phyloP scores from a whole-genome alignment of 2,888 invertebrate genomes.

The Acleris holmiana region DNA sequence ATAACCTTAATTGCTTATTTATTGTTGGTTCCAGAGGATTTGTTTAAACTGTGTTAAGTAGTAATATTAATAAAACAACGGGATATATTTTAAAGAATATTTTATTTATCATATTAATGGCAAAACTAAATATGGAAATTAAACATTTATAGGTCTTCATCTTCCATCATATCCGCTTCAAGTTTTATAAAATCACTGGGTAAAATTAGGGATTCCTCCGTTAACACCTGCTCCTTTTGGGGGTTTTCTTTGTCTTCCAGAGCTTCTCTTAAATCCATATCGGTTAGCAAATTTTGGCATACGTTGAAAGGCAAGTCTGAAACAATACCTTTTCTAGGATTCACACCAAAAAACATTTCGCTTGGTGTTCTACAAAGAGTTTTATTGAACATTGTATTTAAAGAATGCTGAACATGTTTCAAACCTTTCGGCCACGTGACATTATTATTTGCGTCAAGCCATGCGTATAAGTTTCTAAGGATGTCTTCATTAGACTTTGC shows the following conservation, averaged over 20 bases:
- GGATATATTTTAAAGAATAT: too few species aligned
- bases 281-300: conserved; percentile 52
- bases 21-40: too few species aligned
- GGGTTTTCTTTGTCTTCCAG: conserved; percentile 46
- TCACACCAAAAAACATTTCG: conserved; percentile 55
- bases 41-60: too few species aligned
- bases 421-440: conserved; percentile 61
- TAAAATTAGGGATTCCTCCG: conserved; percentile 55
- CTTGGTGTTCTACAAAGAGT: conserved; percentile 56
- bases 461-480: conserved; percentile 54
- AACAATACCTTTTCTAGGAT: conserved; percentile 54
- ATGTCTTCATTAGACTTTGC: conserved; percentile 60
- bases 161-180: conserved; percentile 43
- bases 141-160: conserved; percentile 17
- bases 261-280: conserved; percentile 50
- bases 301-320: conserved; percentile 47
- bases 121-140: too few species aligned
- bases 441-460: conserved; percentile 53
- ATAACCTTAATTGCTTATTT: too few species aligned
- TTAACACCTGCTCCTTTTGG: conserved; percentile 47
- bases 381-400: conserved; percentile 57
- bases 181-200: conserved; percentile 56
- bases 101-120: too few species aligned
- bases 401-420: conserved; percentile 57
- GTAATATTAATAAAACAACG: too few species aligned